phyloP scores from a whole-genome alignment of 2,797 vertebrate genomes.

The Bradypus variegatus region DNA sequence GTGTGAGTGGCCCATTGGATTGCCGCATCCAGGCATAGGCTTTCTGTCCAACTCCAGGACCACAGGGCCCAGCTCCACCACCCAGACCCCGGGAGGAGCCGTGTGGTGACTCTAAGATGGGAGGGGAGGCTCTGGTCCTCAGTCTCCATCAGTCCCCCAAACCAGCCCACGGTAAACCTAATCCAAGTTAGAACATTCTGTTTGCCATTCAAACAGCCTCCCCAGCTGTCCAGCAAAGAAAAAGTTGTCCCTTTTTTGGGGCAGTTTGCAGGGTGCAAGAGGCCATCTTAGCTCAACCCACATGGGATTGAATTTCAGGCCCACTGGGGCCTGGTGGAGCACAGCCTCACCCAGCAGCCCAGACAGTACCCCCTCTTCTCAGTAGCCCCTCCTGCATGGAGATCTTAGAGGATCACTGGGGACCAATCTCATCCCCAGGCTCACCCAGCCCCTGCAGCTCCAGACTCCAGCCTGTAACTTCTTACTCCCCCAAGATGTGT shows the following conservation, averaged over 20 bases:
- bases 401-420: background rate
- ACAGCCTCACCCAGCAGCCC: background rate
- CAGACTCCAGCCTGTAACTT: background rate
- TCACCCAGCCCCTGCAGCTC: background rate
- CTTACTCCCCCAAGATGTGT: background rate
- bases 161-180: background rate
- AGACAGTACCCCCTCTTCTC: background rate
- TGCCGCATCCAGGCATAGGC: conserved; percentile 33
- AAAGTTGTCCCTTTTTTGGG: background rate
- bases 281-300: background rate
- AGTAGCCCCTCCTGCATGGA: background rate
- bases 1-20: conserved; percentile 25
- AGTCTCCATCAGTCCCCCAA: background rate
- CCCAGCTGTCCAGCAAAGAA: background rate
- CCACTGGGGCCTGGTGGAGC: background rate
- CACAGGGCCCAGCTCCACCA: conserved; percentile 66
- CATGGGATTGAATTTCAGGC: background rate
- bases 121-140: background rate
- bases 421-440: background rate
- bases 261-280: background rate
- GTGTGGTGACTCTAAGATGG: background rate
- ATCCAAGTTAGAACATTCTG: background rate
- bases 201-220: background rate
- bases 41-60: conserved; percentile 58
- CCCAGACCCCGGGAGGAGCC: conserved; percentile 34